These are phyloP conservation scores for Linurgus olivaceus DNA, from an alignment of 2,797 vertebrate genomes.

Conservation along the genomic window DNA sequence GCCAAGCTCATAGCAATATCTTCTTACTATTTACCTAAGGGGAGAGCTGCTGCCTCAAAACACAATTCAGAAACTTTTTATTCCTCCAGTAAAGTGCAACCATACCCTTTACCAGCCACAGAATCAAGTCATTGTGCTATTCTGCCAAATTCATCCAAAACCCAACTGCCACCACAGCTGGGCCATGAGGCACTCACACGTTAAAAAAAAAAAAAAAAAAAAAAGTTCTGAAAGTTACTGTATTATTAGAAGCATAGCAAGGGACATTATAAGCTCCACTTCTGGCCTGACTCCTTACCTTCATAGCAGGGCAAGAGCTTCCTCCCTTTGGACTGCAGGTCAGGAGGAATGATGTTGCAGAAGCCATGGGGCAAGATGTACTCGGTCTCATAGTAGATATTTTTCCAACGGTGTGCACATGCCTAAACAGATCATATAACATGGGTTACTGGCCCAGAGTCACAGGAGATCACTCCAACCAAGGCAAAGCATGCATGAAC, in stretches of 20 bases:
- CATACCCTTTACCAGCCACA: neutral
- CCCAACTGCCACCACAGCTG: neutral
- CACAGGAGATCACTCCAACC: neutral
- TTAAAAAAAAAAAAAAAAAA: neutral
- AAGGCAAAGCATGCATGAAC: neutral
- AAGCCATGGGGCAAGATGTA: conserved; percentile 94
- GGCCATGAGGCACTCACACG: rapidly evolving
- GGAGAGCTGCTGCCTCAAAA: neutral
- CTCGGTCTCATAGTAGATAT: conserved; percentile 91
- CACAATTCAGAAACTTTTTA: neutral
- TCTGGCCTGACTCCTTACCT: conserved; percentile 75
- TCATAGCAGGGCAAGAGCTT: conserved; percentile 94
- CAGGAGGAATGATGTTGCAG: conserved; percentile 90
- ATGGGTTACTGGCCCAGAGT: neutral
- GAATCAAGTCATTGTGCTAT: neutral
- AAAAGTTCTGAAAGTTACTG: neutral
- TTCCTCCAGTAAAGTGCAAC: neutral
- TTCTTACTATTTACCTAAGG: neutral
- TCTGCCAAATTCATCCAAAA: neutral
- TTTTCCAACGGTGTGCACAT: conserved; percentile 99
- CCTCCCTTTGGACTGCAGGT: conserved; percentile 84
- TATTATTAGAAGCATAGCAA: neutral
- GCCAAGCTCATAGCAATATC: neutral
- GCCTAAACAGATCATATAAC: conserved; percentile 77
- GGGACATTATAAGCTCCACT: neutral